Evolutionary conservation across 2,888 invertebrate genomes (phyloP), one percentile per base, ranked within the genome.

Genomic region (Oscheius sp.): DNA sequence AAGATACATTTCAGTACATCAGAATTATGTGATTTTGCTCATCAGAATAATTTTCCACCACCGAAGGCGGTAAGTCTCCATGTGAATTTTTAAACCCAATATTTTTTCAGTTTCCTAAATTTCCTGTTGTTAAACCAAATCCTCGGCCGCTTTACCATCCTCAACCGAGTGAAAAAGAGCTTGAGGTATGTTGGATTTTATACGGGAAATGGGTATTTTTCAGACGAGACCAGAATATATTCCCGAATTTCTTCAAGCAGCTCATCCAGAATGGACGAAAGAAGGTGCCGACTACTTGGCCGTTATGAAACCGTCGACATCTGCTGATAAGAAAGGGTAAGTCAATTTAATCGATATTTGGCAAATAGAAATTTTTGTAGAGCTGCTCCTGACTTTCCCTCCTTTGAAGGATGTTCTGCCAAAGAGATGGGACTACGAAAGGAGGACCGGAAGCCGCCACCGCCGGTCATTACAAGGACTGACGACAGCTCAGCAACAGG

Each of bases 181-280:
- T 73, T 2, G 69, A 69, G 69, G 73, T 73, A n/a, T 0, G 53
- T 21, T 21, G 55, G 27, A 23, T 41, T 45, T 56, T 56, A 13
- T 23, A 23, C 1, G 12, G 29, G 13, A 13, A 16, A n/a, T 55
- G 29, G 6, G 18, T 6, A 13, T 2, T 55, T 73, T 73, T 59
- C 3, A 73, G 73, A 59, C 69, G 0, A 56, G 73, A 56, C 73
- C 73, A 23, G 73, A 73, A 25, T 25, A 69, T 69, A 73, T 73
- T 27, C 73, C 73, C n/a, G 9, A 12, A 5, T 45, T 43, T 25
- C 35, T 27, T 2, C 72, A 52, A 53, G 73, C 68, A 2, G 69
- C 69, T 16, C 73, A 72, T 27, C 72, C 72, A 9, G 72, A 72
- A 63, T 72, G 63, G 72, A 72, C 72, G 6, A 18, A 49, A 12